Percentiles rank a stretch among this genome's conserved stretches.
phyloP scores from a whole-genome alignment of 2,888 invertebrate genomes.

The Galeruca laticollis region DNA sequence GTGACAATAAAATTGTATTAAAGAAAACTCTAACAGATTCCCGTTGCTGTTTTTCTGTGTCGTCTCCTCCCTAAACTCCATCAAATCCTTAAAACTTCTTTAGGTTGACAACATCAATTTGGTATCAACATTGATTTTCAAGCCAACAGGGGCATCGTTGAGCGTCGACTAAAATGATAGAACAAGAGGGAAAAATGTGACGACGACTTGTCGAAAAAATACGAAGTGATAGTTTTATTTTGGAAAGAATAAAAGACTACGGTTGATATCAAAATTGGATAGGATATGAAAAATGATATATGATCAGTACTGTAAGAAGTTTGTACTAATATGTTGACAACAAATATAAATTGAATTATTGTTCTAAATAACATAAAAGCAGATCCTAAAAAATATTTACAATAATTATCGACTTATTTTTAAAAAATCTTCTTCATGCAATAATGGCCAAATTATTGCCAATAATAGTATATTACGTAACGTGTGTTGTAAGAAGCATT shows the following conservation, averaged over 20 bases:
- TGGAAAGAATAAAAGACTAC: neutral
- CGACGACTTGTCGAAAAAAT: conserved; percentile 3
- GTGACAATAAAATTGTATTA: neutral
- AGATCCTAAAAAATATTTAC: too few species aligned
- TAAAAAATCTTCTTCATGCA: too few species aligned
- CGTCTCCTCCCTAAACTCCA: neutral
- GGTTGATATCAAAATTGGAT: neutral
- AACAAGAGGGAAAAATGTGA: conserved; percentile 3
- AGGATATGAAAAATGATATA: too few species aligned
- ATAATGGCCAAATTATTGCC: too few species aligned
- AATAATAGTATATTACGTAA: too few species aligned
- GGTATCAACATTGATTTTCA: conserved; percentile 12
- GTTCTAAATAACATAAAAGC: too few species aligned
- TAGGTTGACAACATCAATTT: conserved; percentile 15
- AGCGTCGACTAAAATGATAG: conserved; percentile 2
- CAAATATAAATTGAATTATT: too few species aligned
- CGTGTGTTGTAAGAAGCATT: too few species aligned
- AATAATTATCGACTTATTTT: too few species aligned
- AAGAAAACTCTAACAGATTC: neutral
- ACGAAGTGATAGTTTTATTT: conserved; percentile 12
- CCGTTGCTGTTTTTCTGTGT: neutral
- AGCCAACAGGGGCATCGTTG: conserved; percentile 1
- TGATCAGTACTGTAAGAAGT: too few species aligned
- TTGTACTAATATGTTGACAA: too few species aligned
- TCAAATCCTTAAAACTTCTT: conserved; percentile 12